A percentile compares a stretch with the other conserved stretches of the same genome.
phyloP scores from a whole-genome alignment of 35 echinoderm and acorn worm species.

The Stichopus chloronotus region DNA sequence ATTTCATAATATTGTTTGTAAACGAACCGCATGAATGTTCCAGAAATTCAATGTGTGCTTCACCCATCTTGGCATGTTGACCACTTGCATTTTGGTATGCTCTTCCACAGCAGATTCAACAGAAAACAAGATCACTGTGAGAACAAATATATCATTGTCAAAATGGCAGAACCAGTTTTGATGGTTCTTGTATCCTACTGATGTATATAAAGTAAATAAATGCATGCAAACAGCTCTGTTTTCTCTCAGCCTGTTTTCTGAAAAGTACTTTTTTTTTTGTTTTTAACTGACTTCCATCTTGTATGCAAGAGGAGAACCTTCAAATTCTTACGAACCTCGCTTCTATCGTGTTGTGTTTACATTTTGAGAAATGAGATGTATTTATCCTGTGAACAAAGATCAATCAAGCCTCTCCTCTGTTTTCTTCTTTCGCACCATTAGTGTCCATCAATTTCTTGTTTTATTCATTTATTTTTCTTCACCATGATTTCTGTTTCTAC shows the following conservation, averaged over 20 bases:
- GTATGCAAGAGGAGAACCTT: no score
- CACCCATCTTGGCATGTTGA: no score
- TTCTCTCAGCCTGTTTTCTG: background rate
- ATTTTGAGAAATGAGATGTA: conserved; percentile 11
- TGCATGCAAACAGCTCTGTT: background rate
- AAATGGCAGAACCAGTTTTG: background rate
- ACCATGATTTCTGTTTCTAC: background rate
- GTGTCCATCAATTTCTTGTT: background rate
- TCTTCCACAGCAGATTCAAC: background rate
- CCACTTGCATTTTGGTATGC: no score
- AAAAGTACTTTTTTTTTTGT: background rate
- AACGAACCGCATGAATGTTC: no score
- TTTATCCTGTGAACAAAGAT: background rate
- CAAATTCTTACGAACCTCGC: background rate
- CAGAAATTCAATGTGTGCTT: no score
- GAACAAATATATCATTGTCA: background rate
- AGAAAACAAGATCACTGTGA: background rate
- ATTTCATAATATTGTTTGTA: no score
- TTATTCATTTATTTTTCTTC: background rate
- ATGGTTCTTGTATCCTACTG: background rate
- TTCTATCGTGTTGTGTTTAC: background rate
- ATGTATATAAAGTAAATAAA: no score
- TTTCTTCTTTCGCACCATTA: background rate
- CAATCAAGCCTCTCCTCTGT: background rate
- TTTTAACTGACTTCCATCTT: background rate